Percentiles rank a stretch among this genome's conserved stretches.
phyloP scores from a whole-genome alignment of 2,797 vertebrate species.

The Apogon hyalosoma region DNA sequence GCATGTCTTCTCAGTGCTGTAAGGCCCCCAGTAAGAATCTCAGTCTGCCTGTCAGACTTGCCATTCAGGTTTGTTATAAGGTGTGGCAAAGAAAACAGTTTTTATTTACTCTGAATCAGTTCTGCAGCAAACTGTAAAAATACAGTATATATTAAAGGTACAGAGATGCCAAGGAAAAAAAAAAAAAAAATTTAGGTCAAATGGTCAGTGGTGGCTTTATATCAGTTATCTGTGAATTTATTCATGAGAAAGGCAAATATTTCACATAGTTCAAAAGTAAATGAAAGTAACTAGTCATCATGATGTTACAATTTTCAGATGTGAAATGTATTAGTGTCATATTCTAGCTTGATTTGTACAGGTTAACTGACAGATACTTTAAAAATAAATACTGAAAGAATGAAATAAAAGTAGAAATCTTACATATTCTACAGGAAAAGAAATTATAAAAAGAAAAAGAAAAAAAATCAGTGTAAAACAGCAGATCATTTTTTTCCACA shows the following conservation, averaged over 20 bases:
- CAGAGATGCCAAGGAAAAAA: background rate
- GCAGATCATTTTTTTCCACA: conserved; percentile 10
- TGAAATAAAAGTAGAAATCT: conserved; percentile 22
- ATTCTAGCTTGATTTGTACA: conserved; percentile 52
- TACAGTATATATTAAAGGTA: background rate
- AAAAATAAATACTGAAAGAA: conserved; percentile 63
- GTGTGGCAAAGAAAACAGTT: conserved; percentile 25
- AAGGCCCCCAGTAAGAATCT: conserved; percentile 42
- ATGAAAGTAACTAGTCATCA: background rate
- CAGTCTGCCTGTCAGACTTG: conserved; percentile 48
- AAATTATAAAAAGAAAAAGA: background rate
- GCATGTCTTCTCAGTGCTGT: background rate
- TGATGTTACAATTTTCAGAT: background rate
- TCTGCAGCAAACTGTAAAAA: conserved; percentile 4
- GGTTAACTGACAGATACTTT: conserved; percentile 10
- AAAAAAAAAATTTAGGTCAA: background rate
- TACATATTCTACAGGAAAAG: conserved; percentile 1
- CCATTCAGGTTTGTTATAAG: conserved; percentile 53
- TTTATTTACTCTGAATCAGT: conserved; percentile 39
- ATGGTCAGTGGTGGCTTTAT: background rate
- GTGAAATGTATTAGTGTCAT: conserved; percentile 3
- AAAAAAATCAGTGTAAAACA: background rate
- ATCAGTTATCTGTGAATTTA: background rate
- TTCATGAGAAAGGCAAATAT: background rate
- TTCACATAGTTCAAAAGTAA: background rate